Base-by-base conservation (phyloP, 1,140 invertebrate genomes). In the Monochamus saltuarius region DNA sequence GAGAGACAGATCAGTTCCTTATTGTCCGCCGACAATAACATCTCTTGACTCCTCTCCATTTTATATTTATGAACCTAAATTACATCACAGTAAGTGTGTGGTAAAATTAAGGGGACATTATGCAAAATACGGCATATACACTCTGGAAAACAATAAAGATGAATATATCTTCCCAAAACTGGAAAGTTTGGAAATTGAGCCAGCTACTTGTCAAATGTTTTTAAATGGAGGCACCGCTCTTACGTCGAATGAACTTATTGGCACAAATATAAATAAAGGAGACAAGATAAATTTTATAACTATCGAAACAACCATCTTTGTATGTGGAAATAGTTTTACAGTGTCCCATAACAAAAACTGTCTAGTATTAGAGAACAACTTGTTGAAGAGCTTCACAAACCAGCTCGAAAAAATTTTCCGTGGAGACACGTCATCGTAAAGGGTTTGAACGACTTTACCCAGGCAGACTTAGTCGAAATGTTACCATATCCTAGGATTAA, bases 401-500 rank as follows among this genome's bases (percentile, higher is more conserved):
- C 69, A 19, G 71, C 73, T 17, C 59, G 76, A 59, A 69, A 65
- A 60, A 76, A 73, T 3, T 29, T 29, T 29, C 22, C 22, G 2
- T 3, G 6, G 6, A 29, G 22, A 29, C 22, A 29, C 53, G 72
- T 74, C 45, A 68, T 75, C 34, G 67, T 73, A 19, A 74, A 72
- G 59, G 71, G 69, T 45, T 63, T 77, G 6, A 66, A 76, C 71
- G 76, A 78, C 50, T 62, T 73, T 1, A 77, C 71, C 70, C 75
- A 77, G 64, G 72, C 72, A 10, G 76, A 78, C 70, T 66, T 78
- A 22, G 72, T 75, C 4, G 73, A 78, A 65, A 75, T 78, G 72
- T 64, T 66, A 39, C 61, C 53, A 0, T 73, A 70, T 66, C 57
- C 61, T 14, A 64, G 61, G 60, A 29, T 65, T 38, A 82, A 82